Percentiles rank a stretch among this genome's conserved stretches.
Conservation (phyloP, 2,888 invertebrate species). For the Diabrotica balteata region DNA sequence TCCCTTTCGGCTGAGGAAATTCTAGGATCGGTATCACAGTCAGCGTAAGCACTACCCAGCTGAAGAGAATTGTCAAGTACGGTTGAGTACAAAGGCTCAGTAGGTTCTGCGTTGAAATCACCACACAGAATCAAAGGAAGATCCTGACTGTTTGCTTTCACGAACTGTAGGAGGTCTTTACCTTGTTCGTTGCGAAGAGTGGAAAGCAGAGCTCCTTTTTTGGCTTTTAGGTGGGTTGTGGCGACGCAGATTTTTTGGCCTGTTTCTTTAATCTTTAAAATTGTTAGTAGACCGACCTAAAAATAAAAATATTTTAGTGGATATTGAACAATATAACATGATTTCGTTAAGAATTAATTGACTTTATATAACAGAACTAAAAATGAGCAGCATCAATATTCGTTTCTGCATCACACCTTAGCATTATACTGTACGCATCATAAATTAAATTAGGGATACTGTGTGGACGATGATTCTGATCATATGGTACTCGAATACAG, state of each 20-base stretch:
- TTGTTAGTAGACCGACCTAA: constrained; percentile 68
- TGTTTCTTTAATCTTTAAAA: constrained; percentile 64
- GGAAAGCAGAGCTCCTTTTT: constrained; percentile 70
- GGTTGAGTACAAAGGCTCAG: constrained; percentile 72
- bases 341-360: no score
- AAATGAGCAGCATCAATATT: not conserved
- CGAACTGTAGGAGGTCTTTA: constrained; percentile 69
- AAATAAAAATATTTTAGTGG: constrained; percentile 23
- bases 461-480: no score
- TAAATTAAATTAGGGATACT: no score
- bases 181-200: constrained; percentile 76
- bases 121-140: constrained; percentile 73
- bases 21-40: constrained; percentile 46
- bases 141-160: constrained; percentile 60
- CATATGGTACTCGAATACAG: no score
- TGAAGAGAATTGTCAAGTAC: constrained; percentile 58
- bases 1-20: constrained; percentile 59
- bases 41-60: constrained; percentile 65
- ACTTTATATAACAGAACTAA: not conserved
- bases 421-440: no score
- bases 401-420: no score
- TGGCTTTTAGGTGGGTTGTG: constrained; percentile 79
- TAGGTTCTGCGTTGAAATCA: constrained; percentile 79
- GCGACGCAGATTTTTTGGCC: constrained; percentile 70
- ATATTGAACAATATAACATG: no score